Percentiles rank a stretch among this genome's conserved stretches.
phyloP scores from a whole-genome alignment of 2,113 vertebrate genomes.

The Tyrannus savana region DNA sequence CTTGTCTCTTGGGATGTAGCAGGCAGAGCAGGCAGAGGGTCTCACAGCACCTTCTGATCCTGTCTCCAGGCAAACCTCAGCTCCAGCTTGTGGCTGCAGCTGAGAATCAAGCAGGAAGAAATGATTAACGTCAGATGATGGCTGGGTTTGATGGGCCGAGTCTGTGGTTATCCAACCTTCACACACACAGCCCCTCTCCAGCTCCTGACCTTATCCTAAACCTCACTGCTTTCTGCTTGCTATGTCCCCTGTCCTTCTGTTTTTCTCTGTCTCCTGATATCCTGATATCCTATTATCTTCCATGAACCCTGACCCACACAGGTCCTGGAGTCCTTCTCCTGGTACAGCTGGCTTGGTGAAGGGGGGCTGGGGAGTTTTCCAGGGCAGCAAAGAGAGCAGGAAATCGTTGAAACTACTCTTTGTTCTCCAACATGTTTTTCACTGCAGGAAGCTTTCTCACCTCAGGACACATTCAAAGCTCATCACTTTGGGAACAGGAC shows the following conservation, averaged over 20 bases:
- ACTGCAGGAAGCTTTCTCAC: neutral
- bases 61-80: neutral
- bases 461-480: neutral
- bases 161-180: neutral
- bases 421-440: neutral
- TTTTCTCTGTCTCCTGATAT: neutral
- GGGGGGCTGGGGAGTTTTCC: neutral
- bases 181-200: neutral
- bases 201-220: slow-evolving; percentile 3
- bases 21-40: neutral
- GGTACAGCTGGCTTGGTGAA: neutral
- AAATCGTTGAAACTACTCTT: neutral
- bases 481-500: neutral
- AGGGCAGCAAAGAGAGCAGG: neutral
- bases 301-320: neutral
- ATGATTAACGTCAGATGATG: neutral
- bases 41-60: neutral
- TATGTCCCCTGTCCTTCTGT: neutral
- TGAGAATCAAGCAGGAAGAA: neutral
- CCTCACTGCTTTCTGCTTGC: neutral
- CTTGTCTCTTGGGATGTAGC: neutral
- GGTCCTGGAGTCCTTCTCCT: neutral
- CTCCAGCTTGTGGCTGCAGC: neutral
- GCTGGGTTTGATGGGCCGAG: neutral
- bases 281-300: neutral